These are phyloP conservation scores for Urechis unicinctus DNA, from an alignment of 2,888 invertebrate species.

Conservation along the genomic window DNA sequence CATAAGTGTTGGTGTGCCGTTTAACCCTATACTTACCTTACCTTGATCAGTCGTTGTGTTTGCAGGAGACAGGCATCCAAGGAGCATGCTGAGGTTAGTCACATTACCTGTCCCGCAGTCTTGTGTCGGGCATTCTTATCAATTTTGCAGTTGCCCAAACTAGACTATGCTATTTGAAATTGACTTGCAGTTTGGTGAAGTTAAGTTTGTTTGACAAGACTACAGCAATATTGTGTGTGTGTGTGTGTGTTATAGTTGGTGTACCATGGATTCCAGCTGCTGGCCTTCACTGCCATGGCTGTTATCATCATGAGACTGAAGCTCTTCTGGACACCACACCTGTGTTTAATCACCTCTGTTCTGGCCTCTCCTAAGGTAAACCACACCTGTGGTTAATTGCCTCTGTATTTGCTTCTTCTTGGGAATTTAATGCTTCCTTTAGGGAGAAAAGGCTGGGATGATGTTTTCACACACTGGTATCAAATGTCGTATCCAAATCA, in stretches of 20 bases:
- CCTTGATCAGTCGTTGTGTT: background rate
- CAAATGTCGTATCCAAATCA: too few species aligned
- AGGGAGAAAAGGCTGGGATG: too few species aligned
- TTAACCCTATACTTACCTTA: too few species aligned
- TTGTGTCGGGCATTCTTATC: too few species aligned
- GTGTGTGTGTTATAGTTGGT: slow-evolving; percentile 38
- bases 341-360: slow-evolving; percentile 68
- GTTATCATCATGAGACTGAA: slow-evolving; percentile 71
- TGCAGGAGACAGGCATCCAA: slow-evolving; percentile 25
- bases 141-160: too few species aligned
- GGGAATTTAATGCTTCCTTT: too few species aligned
- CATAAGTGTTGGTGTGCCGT: too few species aligned
- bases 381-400: background rate
- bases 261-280: slow-evolving; percentile 67
- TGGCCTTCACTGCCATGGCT: slow-evolving; percentile 69
- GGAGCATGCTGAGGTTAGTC: slow-evolving; percentile 31
- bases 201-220: too few species aligned
- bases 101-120: background rate
- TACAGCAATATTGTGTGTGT: too few species aligned
- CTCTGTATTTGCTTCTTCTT: background rate
- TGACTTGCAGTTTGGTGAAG: too few species aligned
- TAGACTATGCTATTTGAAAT: too few species aligned
- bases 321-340: slow-evolving; percentile 69
- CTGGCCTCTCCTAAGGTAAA: slow-evolving; percentile 59
- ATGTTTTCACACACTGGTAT: too few species aligned